Percentiles rank a stretch among this genome's conserved stretches.
Conservation (phyloP, 2,888 invertebrate genomes). For the Apamea anceps region DNA sequence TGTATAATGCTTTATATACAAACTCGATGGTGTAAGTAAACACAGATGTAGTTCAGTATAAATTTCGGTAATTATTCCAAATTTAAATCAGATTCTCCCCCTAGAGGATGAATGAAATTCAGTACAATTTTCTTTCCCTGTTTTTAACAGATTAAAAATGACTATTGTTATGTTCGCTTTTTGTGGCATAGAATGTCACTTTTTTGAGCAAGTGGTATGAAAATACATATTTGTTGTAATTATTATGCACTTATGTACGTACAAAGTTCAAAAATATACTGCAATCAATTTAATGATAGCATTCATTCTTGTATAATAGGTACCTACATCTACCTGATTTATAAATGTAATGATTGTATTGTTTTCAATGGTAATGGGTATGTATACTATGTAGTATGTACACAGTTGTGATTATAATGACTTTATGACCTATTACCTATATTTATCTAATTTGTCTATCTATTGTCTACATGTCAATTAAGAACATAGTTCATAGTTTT, state of each 20-base stretch:
- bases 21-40: too few relatives aligned
- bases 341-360: conserved; percentile 18
- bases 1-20: too few relatives aligned
- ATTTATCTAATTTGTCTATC: neutral
- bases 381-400: neutral
- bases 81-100: too few relatives aligned
- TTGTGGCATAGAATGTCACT: too few relatives aligned
- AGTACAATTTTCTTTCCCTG: too few relatives aligned
- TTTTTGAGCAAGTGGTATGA: too few relatives aligned
- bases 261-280: conserved; percentile 28
- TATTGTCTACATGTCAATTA: conserved; percentile 9
- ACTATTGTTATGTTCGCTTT: too few relatives aligned
- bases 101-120: too few relatives aligned
- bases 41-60: too few relatives aligned
- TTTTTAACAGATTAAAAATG: too few relatives aligned
- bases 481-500: neutral
- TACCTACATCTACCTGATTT: neutral
- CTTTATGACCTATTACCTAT: neutral
- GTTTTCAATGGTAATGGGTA: conserved; percentile 1
- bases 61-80: too few relatives aligned
- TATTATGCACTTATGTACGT: conserved; percentile 4
- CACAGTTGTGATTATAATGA: conserved; percentile 10
- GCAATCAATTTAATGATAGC: conserved; percentile 22
- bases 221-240: too few relatives aligned
- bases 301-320: conserved; percentile 3